phyloP scores from a whole-genome alignment of 2,888 invertebrate species.

The Cantharis rufa region DNA sequence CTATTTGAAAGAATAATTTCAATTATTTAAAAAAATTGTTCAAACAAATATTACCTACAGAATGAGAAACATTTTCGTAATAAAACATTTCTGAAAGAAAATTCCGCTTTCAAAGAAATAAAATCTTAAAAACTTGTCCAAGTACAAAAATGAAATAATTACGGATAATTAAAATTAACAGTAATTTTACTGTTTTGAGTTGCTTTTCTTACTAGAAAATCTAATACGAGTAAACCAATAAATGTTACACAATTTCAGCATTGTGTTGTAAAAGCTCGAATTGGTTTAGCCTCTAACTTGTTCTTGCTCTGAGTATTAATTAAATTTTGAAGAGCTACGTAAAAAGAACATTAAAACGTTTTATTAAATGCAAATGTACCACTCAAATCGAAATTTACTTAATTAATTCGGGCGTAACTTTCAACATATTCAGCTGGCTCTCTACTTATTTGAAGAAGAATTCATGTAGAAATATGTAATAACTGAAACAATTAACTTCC shows the following conservation, averaged over 20 bases:
- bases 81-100: no score
- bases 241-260: neutral
- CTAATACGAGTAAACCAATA: neutral
- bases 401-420: constrained; percentile 6
- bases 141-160: no score
- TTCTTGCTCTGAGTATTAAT: constrained; percentile 19
- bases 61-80: neutral
- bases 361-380: constrained; percentile 26
- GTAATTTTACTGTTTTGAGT: neutral
- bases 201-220: neutral
- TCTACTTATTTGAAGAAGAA: neutral
- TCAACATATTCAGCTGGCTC: neutral
- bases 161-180: neutral
- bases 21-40: neutral
- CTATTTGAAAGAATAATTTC: neutral
- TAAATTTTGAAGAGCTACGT: constrained; percentile 20
- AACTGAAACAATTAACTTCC: neutral
- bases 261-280: neutral
- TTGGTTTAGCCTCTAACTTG: neutral
- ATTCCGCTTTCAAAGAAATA: no score
- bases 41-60: neutral
- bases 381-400: constrained; percentile 19
- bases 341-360: constrained; percentile 17
- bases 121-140: no score
- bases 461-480: neutral